phyloP scores from a whole-genome alignment of 2,888 invertebrate species.

The Coenonympha glycerion region DNA sequence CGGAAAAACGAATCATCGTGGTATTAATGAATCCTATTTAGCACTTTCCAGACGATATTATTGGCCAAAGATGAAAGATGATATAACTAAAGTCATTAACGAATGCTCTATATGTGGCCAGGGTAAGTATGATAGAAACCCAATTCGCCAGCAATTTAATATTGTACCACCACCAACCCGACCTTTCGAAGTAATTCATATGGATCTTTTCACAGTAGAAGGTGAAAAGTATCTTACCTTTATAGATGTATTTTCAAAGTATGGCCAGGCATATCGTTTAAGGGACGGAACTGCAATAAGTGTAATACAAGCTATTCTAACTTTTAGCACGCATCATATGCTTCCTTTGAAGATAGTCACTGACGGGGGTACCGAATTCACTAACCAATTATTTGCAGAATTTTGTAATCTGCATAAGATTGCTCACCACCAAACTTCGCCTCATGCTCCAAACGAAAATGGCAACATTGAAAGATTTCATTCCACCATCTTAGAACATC shows the following conservation, averaged over 20 bases:
- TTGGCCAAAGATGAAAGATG: constrained; percentile 33
- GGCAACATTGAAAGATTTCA: constrained; percentile 25
- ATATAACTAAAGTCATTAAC: constrained; percentile 31
- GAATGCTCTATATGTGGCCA: constrained; percentile 27
- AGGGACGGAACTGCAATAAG: constrained; percentile 21
- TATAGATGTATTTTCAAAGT: constrained; percentile 21
- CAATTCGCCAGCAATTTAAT: constrained; percentile 23
- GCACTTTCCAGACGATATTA: constrained; percentile 28
- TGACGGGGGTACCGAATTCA: constrained; percentile 31
- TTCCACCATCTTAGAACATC: constrained; percentile 27
- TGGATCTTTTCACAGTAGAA: constrained; percentile 21
- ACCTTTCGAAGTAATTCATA: constrained; percentile 27
- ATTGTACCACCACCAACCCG: constrained; percentile 25
- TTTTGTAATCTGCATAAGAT: constrained; percentile 24
- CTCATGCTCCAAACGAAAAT: constrained; percentile 26
- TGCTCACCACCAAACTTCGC: constrained; percentile 19
- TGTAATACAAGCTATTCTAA: constrained; percentile 15
- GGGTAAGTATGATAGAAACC: constrained; percentile 29
- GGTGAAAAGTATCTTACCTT: constrained; percentile 20
- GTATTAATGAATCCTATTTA: constrained; percentile 30
- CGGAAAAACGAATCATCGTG: constrained; percentile 33
- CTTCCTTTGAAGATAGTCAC: constrained; percentile 26
- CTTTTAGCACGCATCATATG: constrained; percentile 28
- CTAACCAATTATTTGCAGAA: constrained; percentile 29
- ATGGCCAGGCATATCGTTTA: constrained; percentile 23